A percentile compares a stretch with the other conserved stretches of the same genome.
These are phyloP conservation scores for Lepus timidus DNA, from an alignment of 2,113 vertebrate genomes.

Conservation along the genomic window DNA sequence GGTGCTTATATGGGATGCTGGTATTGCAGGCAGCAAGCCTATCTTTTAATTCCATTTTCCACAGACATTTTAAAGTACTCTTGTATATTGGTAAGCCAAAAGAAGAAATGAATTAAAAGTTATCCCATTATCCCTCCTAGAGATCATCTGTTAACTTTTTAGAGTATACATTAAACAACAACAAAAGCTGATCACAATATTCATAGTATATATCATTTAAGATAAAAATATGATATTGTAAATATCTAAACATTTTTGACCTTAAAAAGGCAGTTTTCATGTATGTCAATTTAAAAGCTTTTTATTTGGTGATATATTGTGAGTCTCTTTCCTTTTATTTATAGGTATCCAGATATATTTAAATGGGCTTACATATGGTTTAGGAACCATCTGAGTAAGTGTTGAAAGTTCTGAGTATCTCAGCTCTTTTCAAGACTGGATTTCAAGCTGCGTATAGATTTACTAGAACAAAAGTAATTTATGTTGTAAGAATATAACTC, in stretches of 20 bases:
- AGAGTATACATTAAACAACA: neutral
- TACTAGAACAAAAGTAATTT: neutral
- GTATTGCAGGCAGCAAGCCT: too few relatives aligned
- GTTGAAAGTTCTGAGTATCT: neutral
- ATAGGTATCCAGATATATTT: neutral
- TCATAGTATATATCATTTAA: neutral
- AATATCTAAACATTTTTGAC: neutral
- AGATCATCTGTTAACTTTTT: neutral
- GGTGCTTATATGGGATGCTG: too few relatives aligned
- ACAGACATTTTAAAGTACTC: too few relatives aligned
- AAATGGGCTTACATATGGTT: neutral
- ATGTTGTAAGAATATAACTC: neutral
- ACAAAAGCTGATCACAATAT: neutral
- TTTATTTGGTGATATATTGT: neutral
- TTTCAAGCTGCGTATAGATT: constrained; percentile 7
- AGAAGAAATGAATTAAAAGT: neutral
- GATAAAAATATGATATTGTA: neutral
- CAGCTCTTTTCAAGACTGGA: neutral
- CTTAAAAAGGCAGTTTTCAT: neutral
- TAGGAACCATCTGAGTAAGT: neutral
- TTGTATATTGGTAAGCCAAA: neutral
- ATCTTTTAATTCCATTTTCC: too few relatives aligned
- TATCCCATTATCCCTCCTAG: neutral
- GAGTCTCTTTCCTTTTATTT: neutral
- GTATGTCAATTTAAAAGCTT: neutral